Evolutionary conservation across 1,140 invertebrate genomes (phyloP).

Genomic region (Oryctes rhinoceros): DNA sequence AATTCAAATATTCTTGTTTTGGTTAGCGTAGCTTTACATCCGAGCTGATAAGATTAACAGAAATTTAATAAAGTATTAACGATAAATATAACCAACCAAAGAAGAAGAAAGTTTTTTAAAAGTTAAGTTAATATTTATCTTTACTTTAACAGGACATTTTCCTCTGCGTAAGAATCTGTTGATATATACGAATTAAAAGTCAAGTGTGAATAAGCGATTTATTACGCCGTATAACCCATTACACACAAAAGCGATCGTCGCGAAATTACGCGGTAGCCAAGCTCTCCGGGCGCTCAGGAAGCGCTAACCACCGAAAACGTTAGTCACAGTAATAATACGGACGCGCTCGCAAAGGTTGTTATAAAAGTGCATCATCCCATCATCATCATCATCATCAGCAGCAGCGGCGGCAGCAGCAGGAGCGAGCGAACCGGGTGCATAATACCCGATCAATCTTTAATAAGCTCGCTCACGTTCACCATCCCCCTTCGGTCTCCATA

Average conservation of each 20-base stretch:
- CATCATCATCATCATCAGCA: neutral
- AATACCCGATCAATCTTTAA: slow-evolving; percentile 39
- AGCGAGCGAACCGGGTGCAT: neutral
- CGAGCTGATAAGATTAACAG: too few relatives aligned
- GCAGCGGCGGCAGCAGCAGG: neutral
- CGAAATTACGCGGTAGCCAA: neutral
- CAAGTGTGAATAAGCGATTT: too few relatives aligned
- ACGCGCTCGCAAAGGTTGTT: neutral
- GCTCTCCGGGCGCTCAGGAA: neutral
- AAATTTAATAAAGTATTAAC: too few relatives aligned
- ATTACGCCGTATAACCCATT: neutral
- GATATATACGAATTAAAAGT: too few relatives aligned
- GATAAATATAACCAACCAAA: too few relatives aligned
- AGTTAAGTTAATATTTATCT: too few relatives aligned
- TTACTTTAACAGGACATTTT: too few relatives aligned
- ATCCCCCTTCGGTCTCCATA: slow-evolving; percentile 27
- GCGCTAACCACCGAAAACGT: neutral
- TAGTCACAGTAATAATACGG: neutral
- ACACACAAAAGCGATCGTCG: neutral
- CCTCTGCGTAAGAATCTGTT: too few relatives aligned
- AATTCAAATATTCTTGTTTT: too few relatives aligned
- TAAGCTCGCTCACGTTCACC: neutral
- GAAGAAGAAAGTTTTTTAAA: too few relatives aligned
- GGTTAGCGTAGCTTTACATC: too few relatives aligned
- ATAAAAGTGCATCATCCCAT: neutral